phyloP scores from a whole-genome alignment of 2,797 vertebrate species.

The Fistularia tabacaria region DNA sequence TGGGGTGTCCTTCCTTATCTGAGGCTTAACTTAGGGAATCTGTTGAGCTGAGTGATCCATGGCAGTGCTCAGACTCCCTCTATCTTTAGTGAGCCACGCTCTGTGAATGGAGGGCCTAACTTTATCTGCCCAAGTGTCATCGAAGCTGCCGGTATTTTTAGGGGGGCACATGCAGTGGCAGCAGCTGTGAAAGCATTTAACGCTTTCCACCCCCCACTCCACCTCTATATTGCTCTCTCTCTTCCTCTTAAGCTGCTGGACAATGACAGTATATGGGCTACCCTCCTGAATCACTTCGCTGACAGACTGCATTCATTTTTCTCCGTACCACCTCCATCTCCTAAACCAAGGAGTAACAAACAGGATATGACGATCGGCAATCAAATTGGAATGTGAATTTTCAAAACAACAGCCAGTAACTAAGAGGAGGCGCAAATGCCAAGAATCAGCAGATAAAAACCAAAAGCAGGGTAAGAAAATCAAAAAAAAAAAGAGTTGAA shows the following conservation, averaged over 20 bases:
- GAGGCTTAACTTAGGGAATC: conserved; percentile 44
- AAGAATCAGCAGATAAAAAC: too few species aligned
- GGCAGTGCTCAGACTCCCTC: conserved; percentile 41
- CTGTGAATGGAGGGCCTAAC: conserved; percentile 67
- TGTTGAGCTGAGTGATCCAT: conserved; percentile 59
- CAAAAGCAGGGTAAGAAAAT: too few species aligned
- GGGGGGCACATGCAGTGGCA: conserved; percentile 53
- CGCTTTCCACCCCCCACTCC: conserved; percentile 17
- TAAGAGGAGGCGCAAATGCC: neutral
- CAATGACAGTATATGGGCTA: conserved; percentile 53
- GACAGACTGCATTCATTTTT: conserved; percentile 22
- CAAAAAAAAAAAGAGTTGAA: too few species aligned
- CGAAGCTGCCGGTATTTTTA: conserved; percentile 75
- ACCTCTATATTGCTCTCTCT: conserved; percentile 10
- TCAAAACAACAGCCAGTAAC: neutral
- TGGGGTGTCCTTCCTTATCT: conserved; percentile 37
- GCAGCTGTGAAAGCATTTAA: conserved; percentile 78
- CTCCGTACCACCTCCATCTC: conserved; percentile 30
- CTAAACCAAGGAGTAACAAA: conserved; percentile 3
- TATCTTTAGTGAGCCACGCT: conserved; percentile 67
- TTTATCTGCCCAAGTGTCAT: conserved; percentile 73
- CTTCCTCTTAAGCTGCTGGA: conserved; percentile 39
- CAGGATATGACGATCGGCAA: conserved; percentile 7
- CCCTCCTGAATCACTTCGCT: conserved; percentile 17
- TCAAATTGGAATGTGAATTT: conserved; percentile 3